Base-by-base conservation (phyloP, 30 jellyfish, hydroid and myxozoan genomes). In the Cassiopea xamachana region DNA sequence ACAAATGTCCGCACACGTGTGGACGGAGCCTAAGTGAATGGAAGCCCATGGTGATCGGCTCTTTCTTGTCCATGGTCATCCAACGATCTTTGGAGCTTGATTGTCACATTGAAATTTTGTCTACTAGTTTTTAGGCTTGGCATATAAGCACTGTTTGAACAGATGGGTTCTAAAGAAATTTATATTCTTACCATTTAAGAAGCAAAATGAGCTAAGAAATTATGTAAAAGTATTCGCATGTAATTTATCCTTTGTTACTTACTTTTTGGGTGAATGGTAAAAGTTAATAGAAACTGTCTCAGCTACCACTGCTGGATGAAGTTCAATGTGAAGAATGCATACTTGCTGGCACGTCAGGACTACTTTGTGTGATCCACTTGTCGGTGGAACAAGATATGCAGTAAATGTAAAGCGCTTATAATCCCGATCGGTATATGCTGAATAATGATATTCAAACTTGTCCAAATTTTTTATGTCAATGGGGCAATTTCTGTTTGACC, bases 311-410 rank as follows among this genome's bases (percentile, higher is more conserved):
- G 6, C 55, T 49, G 87, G 87, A 16, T 47, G n/a, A 39, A 47
- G 60, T 78, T 78, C 87, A 60, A 51, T 55, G 2, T 78, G 75
- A 9, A 78, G 73, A 5, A 48, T n/a, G 87, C 87, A 78, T 19
- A 48, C 60, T 59, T 78, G 71, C 5, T 48, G 51, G 51, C 87
- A 78, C 8, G 0, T 48, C 17, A 50, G 75, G 51, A 78, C 49
- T 19, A 78, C 27, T 17, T 78, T 78, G 87, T 78, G 87, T 2
- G 60, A 15, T 19, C 87, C 87, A n/a, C 75, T 5, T 78, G n/a
- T 27, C 1, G 87, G 87, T 0, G 87, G 47, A 48, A 78, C 45
- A 15, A 78, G 51, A 48, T 78, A 78, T 78, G 87, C 75, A 48
- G 58, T 12, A 15, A 71, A 71, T 71, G 58, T 51, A 19, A 8